Evolutionary conservation across 2,797 vertebrate species (phyloP).

Genomic region (Taenioides sp.): DNA sequence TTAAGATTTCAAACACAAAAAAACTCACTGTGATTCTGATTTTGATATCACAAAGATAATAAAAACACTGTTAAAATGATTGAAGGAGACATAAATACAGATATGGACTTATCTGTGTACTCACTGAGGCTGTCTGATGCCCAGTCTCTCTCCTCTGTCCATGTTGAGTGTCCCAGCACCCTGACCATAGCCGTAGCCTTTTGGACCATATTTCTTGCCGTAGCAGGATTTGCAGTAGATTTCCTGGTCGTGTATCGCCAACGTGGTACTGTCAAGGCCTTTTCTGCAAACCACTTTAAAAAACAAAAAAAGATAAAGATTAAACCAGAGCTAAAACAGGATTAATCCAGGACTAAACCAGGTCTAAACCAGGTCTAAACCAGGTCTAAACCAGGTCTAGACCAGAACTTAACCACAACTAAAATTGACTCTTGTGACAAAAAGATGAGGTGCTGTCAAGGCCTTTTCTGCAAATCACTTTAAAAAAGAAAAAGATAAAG

Average conservation of each 20-base stretch:
- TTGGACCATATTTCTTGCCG: slow-evolving; percentile 94
- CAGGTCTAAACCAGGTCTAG: too few relatives aligned
- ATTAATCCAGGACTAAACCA: too few relatives aligned
- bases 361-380: too few relatives aligned
- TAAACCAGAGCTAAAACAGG: too few relatives aligned
- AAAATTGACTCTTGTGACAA: too few relatives aligned
- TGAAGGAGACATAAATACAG: too few relatives aligned
- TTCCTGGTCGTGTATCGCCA: slow-evolving; percentile 90
- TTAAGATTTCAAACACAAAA: too few relatives aligned
- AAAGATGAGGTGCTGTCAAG: slow-evolving; percentile 82
- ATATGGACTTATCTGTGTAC: slow-evolving; percentile 29
- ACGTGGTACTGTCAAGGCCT: slow-evolving; percentile 91
- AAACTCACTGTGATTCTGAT: too few relatives aligned
- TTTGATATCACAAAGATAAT: too few relatives aligned
- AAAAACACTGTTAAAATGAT: too few relatives aligned
- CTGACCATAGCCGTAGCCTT: slow-evolving; percentile 94
- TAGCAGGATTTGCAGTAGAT: slow-evolving; percentile 97
- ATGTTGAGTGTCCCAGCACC: slow-evolving; percentile 93
- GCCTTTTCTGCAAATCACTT: slow-evolving; percentile 94
- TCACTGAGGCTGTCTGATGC: slow-evolving; percentile 92
- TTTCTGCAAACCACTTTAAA: slow-evolving; percentile 90
- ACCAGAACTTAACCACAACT: too few relatives aligned
- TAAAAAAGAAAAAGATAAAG: background rate
- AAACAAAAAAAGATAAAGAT: background rate
- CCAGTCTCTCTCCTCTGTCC: slow-evolving; percentile 92